Evolutionary conservation across 2,113 vertebrate species (phyloP).

Genomic region (Recurvirostra avosetta): DNA sequence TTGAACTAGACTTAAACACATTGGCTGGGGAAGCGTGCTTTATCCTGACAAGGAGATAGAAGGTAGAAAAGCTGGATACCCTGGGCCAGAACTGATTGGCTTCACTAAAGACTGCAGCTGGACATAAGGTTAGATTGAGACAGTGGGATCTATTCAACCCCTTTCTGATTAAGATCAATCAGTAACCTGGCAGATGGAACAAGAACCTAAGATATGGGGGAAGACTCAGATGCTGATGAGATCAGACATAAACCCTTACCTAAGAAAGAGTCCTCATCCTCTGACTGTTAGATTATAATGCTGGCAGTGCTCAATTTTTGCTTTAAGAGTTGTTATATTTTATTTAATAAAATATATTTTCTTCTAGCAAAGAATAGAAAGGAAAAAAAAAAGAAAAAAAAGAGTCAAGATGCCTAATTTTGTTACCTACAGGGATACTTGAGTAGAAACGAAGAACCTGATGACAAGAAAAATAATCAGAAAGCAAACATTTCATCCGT

Average conservation of each 20-base stretch:
- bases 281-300: neutral
- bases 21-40: neutral
- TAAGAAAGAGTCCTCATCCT: neutral
- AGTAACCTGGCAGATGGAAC: neutral
- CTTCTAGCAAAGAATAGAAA: neutral
- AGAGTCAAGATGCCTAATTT: neutral
- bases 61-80: neutral
- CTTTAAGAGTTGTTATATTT: neutral
- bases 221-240: neutral
- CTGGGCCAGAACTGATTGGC: neutral
- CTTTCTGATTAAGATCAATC: neutral
- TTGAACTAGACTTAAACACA: neutral
- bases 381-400: too few species aligned
- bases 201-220: neutral
- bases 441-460: neutral
- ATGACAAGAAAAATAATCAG: neutral
- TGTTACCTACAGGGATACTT: neutral
- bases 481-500: neutral
- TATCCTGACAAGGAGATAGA: neutral
- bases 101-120: neutral
- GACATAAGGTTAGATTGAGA: neutral
- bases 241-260: neutral
- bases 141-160: neutral
- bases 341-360: neutral
- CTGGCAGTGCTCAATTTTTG: neutral